Evolutionary conservation across 1,140 invertebrate species (phyloP).

Genomic region (Eulimnadia texana): DNA sequence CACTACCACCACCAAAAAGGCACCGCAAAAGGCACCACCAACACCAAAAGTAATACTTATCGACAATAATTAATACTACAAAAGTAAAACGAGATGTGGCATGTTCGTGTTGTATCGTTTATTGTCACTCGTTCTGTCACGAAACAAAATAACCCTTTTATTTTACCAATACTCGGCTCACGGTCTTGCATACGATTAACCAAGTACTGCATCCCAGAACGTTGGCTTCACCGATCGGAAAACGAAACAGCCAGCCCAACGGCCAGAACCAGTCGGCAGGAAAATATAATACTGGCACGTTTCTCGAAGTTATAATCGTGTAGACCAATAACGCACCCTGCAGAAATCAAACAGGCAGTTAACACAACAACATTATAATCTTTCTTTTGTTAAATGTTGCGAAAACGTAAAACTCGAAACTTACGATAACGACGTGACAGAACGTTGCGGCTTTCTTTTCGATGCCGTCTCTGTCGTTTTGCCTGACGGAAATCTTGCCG

Average conservation of each 20-base stretch:
- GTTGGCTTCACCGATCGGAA: neutral
- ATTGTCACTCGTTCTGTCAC: too few species aligned
- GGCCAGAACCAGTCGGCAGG: slow-evolving; percentile 6
- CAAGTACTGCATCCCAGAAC: neutral
- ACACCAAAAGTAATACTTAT: too few species aligned
- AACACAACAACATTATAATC: neutral
- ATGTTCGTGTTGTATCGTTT: too few species aligned
- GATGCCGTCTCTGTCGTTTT: neutral
- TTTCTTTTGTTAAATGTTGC: too few species aligned
- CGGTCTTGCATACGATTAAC: slow-evolving; percentile 9
- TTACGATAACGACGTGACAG: slow-evolving; percentile 1
- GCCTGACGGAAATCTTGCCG: neutral
- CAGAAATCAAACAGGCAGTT: neutral
- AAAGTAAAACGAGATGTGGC: too few species aligned
- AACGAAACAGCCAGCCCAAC: neutral
- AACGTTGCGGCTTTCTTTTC: neutral
- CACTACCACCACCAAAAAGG: too few species aligned
- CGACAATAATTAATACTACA: too few species aligned
- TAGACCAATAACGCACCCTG: slow-evolving; percentile 8
- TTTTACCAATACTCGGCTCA: neutral
- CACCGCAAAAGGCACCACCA: too few species aligned
- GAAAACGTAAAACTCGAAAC: neutral
- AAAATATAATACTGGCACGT: neutral
- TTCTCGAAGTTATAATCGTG: neutral
- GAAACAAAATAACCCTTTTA: too few species aligned